Base-by-base conservation (phyloP, 2,113 vertebrate species). In the Hemibates koningsi region DNA sequence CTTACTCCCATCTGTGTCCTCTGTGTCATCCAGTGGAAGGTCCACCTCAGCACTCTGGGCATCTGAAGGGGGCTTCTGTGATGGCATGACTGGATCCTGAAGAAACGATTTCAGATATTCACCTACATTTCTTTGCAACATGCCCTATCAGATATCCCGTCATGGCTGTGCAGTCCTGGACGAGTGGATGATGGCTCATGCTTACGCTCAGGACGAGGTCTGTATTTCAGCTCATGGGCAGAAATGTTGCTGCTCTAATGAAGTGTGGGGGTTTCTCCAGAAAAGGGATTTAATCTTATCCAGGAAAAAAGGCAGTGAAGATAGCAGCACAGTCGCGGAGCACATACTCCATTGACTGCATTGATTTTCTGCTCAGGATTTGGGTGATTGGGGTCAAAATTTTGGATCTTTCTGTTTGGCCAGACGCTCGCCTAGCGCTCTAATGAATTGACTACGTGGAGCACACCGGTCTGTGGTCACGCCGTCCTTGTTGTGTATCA, bases 21-120 rank as follows among this genome's bases (percentile, higher is more conserved):
- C 97, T 1, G 96, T 95, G 88, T 98, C 98, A 85, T 99, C 98
- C 2, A 97, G 95, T 87, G 98, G 97, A 84, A 97, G 95, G 84
- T 97, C 98, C 81, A 93, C 96, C 90, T 98, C 97, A 3, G 97
- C 97, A 1, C 94, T 97, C 95, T 97, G 97, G 89, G 97, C 97
- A 43, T 97, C 97, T 95, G 97, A 96, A 89, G 97, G 96, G 92
- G 98, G 98, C 92, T 99, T 98, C 94, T 99, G 98, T 95, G 98
- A 97, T 97, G 98, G 98, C 98, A 99, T 99, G 96, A 97, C 98
- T 97, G 98, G 97, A 99, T 99, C 98, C 98, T 99, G 95, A 85
- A 86, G 80, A 43, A 54, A 92, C 1, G 34, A 50, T 82, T 71
- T 38, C 21, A 92, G 14, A 73, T 84, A 9, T 38, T 24, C 61